These are phyloP conservation scores for Eretmochelys imbricata DNA, from an alignment of 2,113 vertebrate genomes.

Conservation along the genomic window DNA sequence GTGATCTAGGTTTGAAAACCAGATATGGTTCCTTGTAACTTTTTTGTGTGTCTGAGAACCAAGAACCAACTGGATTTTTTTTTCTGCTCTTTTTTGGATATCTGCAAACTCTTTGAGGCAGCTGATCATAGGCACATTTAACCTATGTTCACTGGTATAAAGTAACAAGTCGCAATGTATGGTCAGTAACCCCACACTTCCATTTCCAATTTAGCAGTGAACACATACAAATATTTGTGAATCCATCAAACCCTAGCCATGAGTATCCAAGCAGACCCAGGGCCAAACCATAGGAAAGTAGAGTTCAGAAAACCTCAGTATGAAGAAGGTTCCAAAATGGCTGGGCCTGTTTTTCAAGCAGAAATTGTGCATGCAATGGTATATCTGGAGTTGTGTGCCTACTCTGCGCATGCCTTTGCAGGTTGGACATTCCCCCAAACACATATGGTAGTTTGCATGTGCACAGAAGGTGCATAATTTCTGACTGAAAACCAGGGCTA, in stretches of 20 bases:
- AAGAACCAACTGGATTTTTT: background rate
- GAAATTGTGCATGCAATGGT: background rate
- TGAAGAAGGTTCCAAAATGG: background rate
- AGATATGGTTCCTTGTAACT: background rate
- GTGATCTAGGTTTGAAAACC: background rate
- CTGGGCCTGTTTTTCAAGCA: background rate
- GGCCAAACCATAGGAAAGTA: fast-evolving
- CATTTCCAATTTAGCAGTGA: background rate
- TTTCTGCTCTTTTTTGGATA: background rate
- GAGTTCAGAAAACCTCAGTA: background rate
- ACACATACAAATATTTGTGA: background rate
- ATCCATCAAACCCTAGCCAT: background rate
- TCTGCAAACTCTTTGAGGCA: background rate
- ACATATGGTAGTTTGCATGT: background rate
- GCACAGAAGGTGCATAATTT: background rate
- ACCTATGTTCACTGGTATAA: background rate
- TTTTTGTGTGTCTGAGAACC: background rate
- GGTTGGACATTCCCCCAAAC: background rate
- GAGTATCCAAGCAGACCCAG: background rate
- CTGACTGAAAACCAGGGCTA: background rate
- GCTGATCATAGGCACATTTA: background rate
- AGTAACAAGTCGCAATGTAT: background rate
- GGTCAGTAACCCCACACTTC: background rate
- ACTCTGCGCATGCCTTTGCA: fast-evolving
- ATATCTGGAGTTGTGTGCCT: background rate